A percentile compares a stretch with the other conserved stretches of the same genome.
Conservation (phyloP, 2,888 invertebrate species). For the Polyommatus iphigenia region DNA sequence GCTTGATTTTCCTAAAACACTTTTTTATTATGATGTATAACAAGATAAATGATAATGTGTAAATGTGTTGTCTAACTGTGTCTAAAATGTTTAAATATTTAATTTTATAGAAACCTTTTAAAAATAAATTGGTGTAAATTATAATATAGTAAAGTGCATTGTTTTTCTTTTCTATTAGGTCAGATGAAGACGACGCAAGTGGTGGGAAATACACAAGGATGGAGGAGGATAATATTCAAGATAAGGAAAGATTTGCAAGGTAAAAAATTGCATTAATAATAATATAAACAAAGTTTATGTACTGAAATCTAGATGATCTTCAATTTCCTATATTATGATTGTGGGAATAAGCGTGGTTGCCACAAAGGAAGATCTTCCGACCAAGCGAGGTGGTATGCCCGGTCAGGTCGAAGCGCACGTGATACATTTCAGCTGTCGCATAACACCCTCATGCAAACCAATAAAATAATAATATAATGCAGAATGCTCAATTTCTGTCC, state of each 20-base stretch:
- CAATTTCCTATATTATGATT: background rate
- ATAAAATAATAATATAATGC: too few relatives aligned
- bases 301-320: background rate
- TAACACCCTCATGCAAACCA: too few relatives aligned
- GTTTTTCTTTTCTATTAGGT: slow-evolving; percentile 71
- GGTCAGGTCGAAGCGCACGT: too few relatives aligned
- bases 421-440: too few relatives aligned
- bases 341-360: too few relatives aligned
- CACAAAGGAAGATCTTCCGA: too few relatives aligned
- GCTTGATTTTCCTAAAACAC: background rate
- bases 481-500: too few relatives aligned
- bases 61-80: background rate
- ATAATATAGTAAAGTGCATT: background rate
- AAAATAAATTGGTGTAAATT: background rate
- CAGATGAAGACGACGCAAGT: slow-evolving; percentile 93
- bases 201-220: slow-evolving; percentile 91
- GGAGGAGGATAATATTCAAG: slow-evolving; percentile 97
- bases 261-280: slow-evolving; percentile 40
- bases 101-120: too few relatives aligned
- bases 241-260: slow-evolving; percentile 98
- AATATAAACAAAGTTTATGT: background rate
- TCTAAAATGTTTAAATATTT: too few relatives aligned
- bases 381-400: too few relatives aligned
- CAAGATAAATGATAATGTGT: background rate
- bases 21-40: background rate